These are phyloP conservation scores for Drosophila greeni DNA, from an alignment of 2,888 invertebrate species.

Conservation along the genomic window DNA sequence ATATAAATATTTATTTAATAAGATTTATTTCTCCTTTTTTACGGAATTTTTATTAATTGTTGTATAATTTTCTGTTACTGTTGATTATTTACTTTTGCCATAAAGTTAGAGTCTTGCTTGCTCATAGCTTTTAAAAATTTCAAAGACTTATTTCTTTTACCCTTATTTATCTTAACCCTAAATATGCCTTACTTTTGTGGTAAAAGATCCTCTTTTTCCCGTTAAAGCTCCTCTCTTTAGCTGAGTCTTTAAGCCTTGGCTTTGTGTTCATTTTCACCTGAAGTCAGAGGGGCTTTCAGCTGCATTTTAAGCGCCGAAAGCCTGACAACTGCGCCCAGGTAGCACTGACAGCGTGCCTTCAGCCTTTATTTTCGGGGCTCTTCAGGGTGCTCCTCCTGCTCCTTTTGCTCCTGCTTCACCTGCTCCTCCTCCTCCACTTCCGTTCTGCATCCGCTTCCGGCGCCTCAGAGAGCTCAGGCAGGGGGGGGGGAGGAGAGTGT, in stretches of 20 bases:
- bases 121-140: too few species aligned
- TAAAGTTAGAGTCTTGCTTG: too few species aligned
- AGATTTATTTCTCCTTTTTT: too few species aligned
- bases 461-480: not conserved
- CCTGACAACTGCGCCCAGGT: slow-evolving; percentile 49
- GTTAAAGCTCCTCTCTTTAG: not conserved
- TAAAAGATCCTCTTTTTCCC: too few species aligned
- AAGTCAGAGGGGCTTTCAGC: not conserved
- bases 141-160: too few species aligned
- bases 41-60: too few species aligned
- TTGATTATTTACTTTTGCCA: too few species aligned
- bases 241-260: not conserved
- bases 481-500: not conserved
- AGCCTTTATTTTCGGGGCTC: slow-evolving; percentile 14
- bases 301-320: slow-evolving; percentile 6
- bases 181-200: too few species aligned
- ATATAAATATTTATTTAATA: too few species aligned
- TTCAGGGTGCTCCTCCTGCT: not conserved
- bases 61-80: too few species aligned
- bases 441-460: slow-evolving; percentile 47
- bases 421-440: slow-evolving; percentile 32
- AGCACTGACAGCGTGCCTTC: slow-evolving; percentile 39
- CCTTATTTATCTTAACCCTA: too few species aligned
- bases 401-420: slow-evolving; percentile 8
- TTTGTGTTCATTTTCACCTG: not conserved